These are phyloP conservation scores for Podargus strigoides DNA, from an alignment of 2,797 vertebrate genomes.

Conservation along the genomic window DNA sequence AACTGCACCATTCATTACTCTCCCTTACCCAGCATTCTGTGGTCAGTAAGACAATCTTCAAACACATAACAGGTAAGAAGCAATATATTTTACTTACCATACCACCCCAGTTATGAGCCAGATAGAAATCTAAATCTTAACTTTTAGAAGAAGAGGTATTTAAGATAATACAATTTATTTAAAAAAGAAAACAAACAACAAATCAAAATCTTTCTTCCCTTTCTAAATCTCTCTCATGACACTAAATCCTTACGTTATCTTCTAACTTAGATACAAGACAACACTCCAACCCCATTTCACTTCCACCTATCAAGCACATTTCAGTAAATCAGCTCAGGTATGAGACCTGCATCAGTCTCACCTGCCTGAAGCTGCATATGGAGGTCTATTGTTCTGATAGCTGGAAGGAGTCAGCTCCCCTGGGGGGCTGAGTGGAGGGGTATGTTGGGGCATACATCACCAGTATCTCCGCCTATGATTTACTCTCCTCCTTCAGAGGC, in stretches of 20 bases:
- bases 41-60: neutral
- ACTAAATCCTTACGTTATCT: neutral
- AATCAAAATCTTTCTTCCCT: neutral
- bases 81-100: neutral
- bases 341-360: neutral
- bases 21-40: neutral
- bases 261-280: neutral
- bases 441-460: neutral
- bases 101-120: neutral
- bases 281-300: neutral
- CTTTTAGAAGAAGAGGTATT: neutral
- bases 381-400: neutral
- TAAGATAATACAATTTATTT: neutral
- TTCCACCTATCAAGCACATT: neutral
- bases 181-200: neutral
- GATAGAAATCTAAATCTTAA: neutral
- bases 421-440: fast-evolving
- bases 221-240: neutral
- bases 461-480: neutral
- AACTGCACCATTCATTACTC: neutral
- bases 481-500: neutral
- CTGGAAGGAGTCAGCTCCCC: neutral
- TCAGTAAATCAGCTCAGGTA: neutral
- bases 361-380: neutral
- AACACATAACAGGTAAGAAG: neutral